Evolutionary conservation across 2,888 invertebrate species (phyloP), one percentile per base, ranked within the genome.

Genomic region (Ctenicera cuprea): DNA sequence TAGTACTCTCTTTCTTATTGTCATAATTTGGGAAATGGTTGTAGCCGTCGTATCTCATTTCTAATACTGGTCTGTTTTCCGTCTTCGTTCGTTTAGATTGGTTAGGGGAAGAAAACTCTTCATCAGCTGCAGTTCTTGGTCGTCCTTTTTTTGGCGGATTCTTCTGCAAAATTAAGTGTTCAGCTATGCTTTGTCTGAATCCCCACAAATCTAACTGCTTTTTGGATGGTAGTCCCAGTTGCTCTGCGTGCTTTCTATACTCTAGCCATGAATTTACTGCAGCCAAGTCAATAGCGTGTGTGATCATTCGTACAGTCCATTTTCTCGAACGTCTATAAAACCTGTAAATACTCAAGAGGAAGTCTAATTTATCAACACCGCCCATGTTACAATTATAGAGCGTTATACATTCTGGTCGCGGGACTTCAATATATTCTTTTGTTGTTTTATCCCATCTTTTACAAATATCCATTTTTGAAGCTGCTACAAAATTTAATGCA

Each of bases 311-410:
- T 1, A 52, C 52, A 26, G 52, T 52, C 20, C 12, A 52, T 22
- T 52, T 61, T 41, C 61, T 38, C 5, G 61, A 61, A 12, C 61
- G 18, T 16, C 18, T n/a, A 61, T 41, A 41, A 30, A 38, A 61
- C 18, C 61, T 38, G 41, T 52, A 52, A 12, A 66, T 37, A 52
- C 52, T 66, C 50, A 66, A 38, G 0, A 52, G 26, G 26, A 66
- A 52, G 18, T 66, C 52, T 14, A 66, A 52, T 33, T 64, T 63
- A 14, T 64, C 64, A 12, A 64, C 64, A 22, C 30, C 64, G 7
- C 64, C 64, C 66, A 66, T 66, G 20, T 52, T 66, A 18, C 14
- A 9, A 52, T 66, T 50, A 12, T 66, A 66, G 11, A 37, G 20
- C 30, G 5, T 50, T 52, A 66, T 66, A 20, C 7, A 14, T 22